Evolutionary conservation across 2,797 vertebrate species (phyloP), one percentile per base, ranked within the genome.

Genomic region (Anabas testudineus): DNA sequence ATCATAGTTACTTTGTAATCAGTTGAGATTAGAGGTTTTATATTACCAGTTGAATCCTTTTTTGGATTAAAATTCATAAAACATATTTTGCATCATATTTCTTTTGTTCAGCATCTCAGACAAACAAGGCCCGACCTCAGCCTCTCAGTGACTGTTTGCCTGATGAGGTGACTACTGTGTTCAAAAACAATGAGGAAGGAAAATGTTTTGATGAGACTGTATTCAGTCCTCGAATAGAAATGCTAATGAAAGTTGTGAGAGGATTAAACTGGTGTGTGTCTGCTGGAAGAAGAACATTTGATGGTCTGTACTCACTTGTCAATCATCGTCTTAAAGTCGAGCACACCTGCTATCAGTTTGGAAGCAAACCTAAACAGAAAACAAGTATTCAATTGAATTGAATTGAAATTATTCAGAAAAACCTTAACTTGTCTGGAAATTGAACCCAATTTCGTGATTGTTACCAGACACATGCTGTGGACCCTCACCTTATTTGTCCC

Each of bases 251-350:
- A 15, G 19, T 10, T 9, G 19, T 10, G 18, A 2, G 6, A 8
- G 42, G 15, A 18, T 18, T 10, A 41, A 16, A 3, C 2, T 16
- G 16, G 16, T 21, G 7, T 13, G 15, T 16, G 3, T 26, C 45
- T 41, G 28, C 15, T 26, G 26, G 10, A 6, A 30, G 14, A 13
- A 19, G n/a, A 30, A 4, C 18, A n/a, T 48, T 49, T 36, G 4
- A 24, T 26, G n/a, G 6, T 15, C 7, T 16, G 41, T 14, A 91
- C 97, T 97, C 80, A 99, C 98, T 97, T 97, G 94, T 99, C 97
- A 88, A 98, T 95, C 97, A 98, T 98, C 12, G 89, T 80, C 91
- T 99, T 99, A 85, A 98, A 99, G 91, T 99, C 96, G 93, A 99
- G 86, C 82, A 97, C 95, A 0, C 97, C 98, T 15, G 97, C 94